Conservation (phyloP, 2,888 invertebrate species). For the Plebejus melissa region DNA sequence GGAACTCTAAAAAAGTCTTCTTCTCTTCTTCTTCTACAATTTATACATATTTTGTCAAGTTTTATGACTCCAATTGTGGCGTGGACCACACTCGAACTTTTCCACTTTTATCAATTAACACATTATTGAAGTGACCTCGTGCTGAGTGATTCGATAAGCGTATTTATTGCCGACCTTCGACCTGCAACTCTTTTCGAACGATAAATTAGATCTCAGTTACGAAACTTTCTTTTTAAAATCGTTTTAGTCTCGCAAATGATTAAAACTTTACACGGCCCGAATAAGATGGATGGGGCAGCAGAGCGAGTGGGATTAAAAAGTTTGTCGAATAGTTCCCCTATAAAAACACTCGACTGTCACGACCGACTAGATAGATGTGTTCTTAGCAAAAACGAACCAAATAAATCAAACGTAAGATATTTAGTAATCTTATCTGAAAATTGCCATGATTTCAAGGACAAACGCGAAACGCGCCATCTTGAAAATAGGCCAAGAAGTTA, state of each 20-base stretch:
- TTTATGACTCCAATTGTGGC: too few species aligned
- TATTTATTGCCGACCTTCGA: slow-evolving; percentile 17
- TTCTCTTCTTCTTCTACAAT: too few species aligned
- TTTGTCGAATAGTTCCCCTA: neutral
- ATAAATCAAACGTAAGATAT: neutral
- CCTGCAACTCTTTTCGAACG: slow-evolving; percentile 2
- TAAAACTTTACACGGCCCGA: slow-evolving; percentile 9
- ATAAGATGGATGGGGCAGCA: neutral
- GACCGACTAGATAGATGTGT: slow-evolving; percentile 5
- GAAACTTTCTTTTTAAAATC: slow-evolving; percentile 12
- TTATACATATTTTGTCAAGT: too few species aligned
- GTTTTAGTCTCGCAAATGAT: neutral
- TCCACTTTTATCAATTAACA: slow-evolving; percentile 5
- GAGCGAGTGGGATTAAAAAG: slow-evolving; percentile 16
- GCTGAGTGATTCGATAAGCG: slow-evolving; percentile 21
- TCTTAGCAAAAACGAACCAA: neutral
- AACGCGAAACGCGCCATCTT: neutral
- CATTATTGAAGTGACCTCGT: neutral
- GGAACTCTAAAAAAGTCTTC: too few species aligned
- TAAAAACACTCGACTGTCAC: neutral
- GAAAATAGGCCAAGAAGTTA: slow-evolving; percentile 2
- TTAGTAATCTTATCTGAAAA: neutral
- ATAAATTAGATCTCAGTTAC: slow-evolving; percentile 7
- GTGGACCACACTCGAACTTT: neutral
- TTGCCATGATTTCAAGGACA: neutral